phyloP scores from a whole-genome alignment of 2,113 vertebrate genomes.

The Leiothrix lutea region DNA sequence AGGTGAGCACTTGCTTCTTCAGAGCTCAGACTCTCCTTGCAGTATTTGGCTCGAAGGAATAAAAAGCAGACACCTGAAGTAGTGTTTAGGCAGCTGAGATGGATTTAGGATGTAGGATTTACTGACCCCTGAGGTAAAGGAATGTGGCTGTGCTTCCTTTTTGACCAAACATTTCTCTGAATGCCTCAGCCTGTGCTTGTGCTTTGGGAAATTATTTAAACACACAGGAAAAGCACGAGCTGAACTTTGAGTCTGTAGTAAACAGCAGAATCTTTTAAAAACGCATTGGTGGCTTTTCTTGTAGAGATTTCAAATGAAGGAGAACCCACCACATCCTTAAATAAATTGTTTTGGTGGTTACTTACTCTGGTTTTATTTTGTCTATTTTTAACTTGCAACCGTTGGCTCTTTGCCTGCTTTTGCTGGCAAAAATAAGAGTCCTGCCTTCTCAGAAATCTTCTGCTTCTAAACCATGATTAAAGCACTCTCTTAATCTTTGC shows the following conservation, averaged over 20 bases:
- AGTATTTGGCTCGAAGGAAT: not conserved
- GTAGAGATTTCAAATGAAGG: slow-evolving; percentile 54
- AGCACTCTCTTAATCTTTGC: not conserved
- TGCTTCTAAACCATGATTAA: slow-evolving; percentile 2
- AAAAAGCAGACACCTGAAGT: not conserved
- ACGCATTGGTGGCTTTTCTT: slow-evolving; percentile 43
- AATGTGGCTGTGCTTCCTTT: not conserved
- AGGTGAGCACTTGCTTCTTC: not conserved
- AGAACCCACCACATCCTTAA: slow-evolving; percentile 65
- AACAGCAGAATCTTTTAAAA: slow-evolving; percentile 33
- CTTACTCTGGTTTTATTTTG: slow-evolving; percentile 55
- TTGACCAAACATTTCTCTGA: not conserved
- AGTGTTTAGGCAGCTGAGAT: not conserved
- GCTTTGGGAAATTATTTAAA: slow-evolving; percentile 32
- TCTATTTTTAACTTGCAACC: slow-evolving; percentile 53
- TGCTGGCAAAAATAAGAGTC: not conserved
- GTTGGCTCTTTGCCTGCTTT: slow-evolving; percentile 24
- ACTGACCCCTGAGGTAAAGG: not conserved
- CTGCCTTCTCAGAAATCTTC: slow-evolving; percentile 3
- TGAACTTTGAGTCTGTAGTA: slow-evolving; percentile 39
- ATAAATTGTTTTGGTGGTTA: slow-evolving; percentile 62
- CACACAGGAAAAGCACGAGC: not conserved
- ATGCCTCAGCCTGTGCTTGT: not conserved
- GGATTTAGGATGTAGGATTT: not conserved
- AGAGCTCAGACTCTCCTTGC: not conserved